A percentile compares a stretch with the other conserved stretches of the same genome.
phyloP scores from a whole-genome alignment of 2,113 vertebrate genomes.

The Trematocara marginatum region DNA sequence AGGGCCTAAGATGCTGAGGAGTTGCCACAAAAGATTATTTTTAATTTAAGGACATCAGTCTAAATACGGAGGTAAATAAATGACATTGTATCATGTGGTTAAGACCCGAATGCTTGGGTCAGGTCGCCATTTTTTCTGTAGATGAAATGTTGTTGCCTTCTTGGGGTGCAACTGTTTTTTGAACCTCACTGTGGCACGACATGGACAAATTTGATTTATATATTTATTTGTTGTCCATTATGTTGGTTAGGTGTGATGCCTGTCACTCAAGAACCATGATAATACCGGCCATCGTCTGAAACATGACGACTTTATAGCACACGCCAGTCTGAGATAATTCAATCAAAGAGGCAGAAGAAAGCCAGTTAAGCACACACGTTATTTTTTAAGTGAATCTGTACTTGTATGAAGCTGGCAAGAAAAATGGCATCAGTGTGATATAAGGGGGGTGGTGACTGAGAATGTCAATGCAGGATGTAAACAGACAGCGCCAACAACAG shows the following conservation, averaged over 20 bases:
- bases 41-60: neutral
- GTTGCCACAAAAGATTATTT: neutral
- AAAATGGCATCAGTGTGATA: neutral
- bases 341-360: neutral
- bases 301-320: neutral
- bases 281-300: neutral
- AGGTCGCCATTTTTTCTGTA: neutral
- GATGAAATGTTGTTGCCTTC: neutral
- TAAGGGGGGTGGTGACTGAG: neutral
- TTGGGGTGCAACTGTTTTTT: neutral
- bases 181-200: neutral
- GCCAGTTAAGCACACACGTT: neutral
- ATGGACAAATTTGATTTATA: neutral
- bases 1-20: neutral
- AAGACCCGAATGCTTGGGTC: neutral
- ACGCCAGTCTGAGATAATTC: neutral
- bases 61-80: rapidly evolving
- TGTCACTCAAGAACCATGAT: neutral
- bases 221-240: neutral
- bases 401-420: neutral
- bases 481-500: neutral
- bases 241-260: neutral
- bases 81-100: neutral
- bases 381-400: neutral
- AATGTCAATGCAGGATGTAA: neutral